Conservation (phyloP, 2,113 vertebrate species). For the Hystrix cristata region DNA sequence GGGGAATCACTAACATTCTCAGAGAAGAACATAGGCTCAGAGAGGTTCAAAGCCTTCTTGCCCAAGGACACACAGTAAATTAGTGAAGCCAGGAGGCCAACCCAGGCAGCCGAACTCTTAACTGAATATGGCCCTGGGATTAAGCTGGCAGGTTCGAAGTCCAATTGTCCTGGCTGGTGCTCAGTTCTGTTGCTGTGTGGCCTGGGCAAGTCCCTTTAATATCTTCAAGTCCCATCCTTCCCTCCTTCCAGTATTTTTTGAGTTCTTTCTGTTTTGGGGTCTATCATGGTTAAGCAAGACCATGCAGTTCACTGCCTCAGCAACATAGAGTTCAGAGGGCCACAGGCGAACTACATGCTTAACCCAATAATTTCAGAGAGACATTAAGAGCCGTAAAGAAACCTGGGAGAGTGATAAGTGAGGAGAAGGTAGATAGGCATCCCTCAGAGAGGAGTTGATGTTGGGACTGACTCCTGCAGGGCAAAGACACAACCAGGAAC, state of each 20-base stretch:
- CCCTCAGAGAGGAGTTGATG: neutral
- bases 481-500: neutral
- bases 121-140: neutral
- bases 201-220: neutral
- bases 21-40: neutral
- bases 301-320: neutral
- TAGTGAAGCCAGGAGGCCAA: neutral
- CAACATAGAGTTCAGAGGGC: neutral
- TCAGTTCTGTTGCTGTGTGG: neutral
- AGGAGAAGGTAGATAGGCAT: rapidly evolving
- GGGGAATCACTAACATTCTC: neutral
- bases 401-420: neutral
- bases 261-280: neutral
- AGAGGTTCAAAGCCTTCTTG: neutral
- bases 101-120: neutral
- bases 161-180: neutral
- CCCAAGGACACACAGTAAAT: neutral
- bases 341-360: neutral
- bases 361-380: neutral
- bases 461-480: neutral
- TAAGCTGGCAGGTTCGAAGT: neutral
- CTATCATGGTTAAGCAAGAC: neutral
- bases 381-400: neutral
- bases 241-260: neutral
- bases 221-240: neutral